phyloP scores from a whole-genome alignment of 2,888 invertebrate species.

The Cheilosia impressa region DNA sequence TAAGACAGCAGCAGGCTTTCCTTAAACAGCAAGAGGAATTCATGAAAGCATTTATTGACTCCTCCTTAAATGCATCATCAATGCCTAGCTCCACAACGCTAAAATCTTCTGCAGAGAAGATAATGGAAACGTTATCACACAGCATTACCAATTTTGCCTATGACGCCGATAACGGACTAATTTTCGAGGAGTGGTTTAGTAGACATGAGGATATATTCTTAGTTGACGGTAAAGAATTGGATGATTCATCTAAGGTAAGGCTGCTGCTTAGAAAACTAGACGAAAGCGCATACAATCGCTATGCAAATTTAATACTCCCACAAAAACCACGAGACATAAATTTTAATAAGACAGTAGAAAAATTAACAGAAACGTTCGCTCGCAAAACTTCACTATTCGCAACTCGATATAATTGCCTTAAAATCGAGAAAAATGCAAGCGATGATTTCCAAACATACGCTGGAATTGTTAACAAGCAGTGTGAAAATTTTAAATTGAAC shows the following conservation, averaged over 20 bases:
- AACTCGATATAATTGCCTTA: constrained; percentile 30
- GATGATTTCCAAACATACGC: constrained; percentile 28
- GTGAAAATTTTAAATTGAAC: constrained; percentile 21
- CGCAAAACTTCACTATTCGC: constrained; percentile 12
- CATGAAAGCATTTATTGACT: constrained; percentile 9
- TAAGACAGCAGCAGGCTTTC: constrained; percentile 18
- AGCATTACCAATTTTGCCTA: constrained; percentile 11
- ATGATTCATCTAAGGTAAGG: constrained; percentile 29
- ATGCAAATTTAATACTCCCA: constrained; percentile 7
- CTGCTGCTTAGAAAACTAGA: constrained; percentile 18
- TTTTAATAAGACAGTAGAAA: constrained; percentile 3
- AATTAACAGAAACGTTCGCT: constrained; percentile 10
- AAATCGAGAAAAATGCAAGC: constrained; percentile 10
- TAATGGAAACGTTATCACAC: constrained; percentile 33
- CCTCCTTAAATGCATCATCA: constrained; percentile 7
- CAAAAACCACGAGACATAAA: constrained; percentile 12
- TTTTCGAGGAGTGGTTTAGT: constrained; percentile 25
- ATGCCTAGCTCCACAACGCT: not conserved
- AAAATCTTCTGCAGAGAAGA: constrained; percentile 37
- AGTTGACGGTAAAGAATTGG: constrained; percentile 29
- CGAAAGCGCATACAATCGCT: too few relatives aligned
- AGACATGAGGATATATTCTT: constrained; percentile 23
- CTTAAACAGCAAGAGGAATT: constrained; percentile 18
- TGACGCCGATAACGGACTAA: constrained; percentile 32
- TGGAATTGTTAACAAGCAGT: constrained; percentile 11